Base-by-base conservation (phyloP, 1,140 invertebrate species). In the Drosophila orena region DNA sequence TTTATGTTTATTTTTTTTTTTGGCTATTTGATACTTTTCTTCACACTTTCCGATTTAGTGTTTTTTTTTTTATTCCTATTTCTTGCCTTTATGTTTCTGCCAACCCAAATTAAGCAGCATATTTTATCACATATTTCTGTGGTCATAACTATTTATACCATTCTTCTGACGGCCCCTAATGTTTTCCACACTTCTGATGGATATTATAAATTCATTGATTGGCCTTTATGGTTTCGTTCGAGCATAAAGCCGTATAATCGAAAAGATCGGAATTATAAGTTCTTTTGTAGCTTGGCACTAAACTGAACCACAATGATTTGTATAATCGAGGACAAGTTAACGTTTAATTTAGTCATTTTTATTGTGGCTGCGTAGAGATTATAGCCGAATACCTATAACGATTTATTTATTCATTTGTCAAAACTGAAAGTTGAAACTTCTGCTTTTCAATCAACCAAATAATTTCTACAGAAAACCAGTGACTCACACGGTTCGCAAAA, bases 151-250 rank as follows among this genome's bases (percentile, higher is more conserved):
- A 79, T 78, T 46, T 24, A 30, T 35, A 55, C 47, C 61, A 47
- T 61, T 68, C 71, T 85, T 69, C 40, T 47, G 35, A 56, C 54
- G 43, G 70, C 68, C 59, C 77, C 69, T 89, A 84, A 89, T 89
- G 64, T 80, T 89, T 89, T 89, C 84, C 79, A 89, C 84, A 89
- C 84, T 89, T 84, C 66, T 88, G 84, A 64, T 59, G 60, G 54
- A 79, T 73, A 88, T 89, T 77, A 89, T 77, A 55, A 35, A 89
- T 84, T 89, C 84, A 89, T 89, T 89, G 83, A 88, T 88, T 89
- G 43, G 79, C 17, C 70, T 88, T 88, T 72, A 84, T 66, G 66
- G 71, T 77, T 61, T 40, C 38, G 52, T 50, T 64, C 14, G 17
- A 14, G 34, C 72, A 58, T 80, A 72, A 68, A 72, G 44, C 56